A percentile compares a stretch with the other conserved stretches of the same genome.
Conservation (phyloP, 2,888 invertebrate genomes). For the Tortrix viridana region DNA sequence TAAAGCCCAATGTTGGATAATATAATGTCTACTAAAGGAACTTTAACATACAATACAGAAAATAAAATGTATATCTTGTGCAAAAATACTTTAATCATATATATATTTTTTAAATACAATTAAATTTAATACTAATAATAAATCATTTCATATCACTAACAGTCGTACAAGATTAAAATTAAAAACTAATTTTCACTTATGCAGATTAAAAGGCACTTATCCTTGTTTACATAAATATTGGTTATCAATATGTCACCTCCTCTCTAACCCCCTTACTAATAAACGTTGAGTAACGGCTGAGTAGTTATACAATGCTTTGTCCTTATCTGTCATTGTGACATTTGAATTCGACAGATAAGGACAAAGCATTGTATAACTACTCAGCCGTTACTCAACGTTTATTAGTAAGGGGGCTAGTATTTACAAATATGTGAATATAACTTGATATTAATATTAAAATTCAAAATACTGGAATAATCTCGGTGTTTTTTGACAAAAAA, state of each 20-base stretch:
- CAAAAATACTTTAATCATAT: slow-evolving; percentile 79
- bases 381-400: too few species aligned
- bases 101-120: slow-evolving; percentile 68
- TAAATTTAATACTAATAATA: slow-evolving; percentile 61
- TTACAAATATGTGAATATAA: slow-evolving; percentile 33
- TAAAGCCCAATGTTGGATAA: too few species aligned
- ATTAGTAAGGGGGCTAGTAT: too few species aligned
- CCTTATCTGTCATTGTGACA: too few species aligned
- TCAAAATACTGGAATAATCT: slow-evolving; percentile 48
- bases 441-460: slow-evolving; percentile 25
- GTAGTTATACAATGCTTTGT: too few species aligned
- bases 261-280: too few species aligned
- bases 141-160: slow-evolving; percentile 74
- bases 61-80: slow-evolving; percentile 52
- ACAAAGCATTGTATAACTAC: too few species aligned
- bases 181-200: slow-evolving; percentile 57
- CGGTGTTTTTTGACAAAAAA: slow-evolving; percentile 23
- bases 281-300: too few species aligned
- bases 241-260: slow-evolving; percentile 28
- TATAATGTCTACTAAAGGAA: too few species aligned
- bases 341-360: too few species aligned
- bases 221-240: slow-evolving; percentile 61
- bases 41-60: too few species aligned
- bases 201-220: slow-evolving; percentile 78
- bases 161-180: slow-evolving; percentile 69